Evolutionary conservation across 2,113 vertebrate genomes (phyloP), one percentile per base, ranked within the genome.

Genomic region (Erythrolamprus reginae): DNA sequence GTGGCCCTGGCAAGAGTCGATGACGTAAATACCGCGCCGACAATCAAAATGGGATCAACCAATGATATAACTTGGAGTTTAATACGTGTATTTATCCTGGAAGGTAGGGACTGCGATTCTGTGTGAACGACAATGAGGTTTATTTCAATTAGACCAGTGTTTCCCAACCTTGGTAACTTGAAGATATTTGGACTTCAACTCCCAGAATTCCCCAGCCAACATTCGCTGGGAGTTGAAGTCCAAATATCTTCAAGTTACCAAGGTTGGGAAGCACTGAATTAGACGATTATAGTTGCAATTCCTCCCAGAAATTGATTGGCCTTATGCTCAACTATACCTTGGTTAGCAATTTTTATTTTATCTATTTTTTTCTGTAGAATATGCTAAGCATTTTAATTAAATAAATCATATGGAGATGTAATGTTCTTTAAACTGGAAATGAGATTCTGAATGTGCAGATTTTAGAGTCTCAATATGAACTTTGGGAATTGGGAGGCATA

Each of bases 1-100:
- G 38, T 42, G 0, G 0, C 0, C 0, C 0, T 0, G 23, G 15
- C 0, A 0, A 19, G 4, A 61, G 1, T 42, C 3, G 3, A 88
- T n/a, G 65, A 77, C 82, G 82, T 84, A 10, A 24, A 87, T 38
- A 53, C 51, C 52, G 17, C 86, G 70, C 52, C 83, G 3, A 65
- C 53, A 38, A 17, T 12, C 42, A 1, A 82, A 42, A 33, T 8
- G 23, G 65, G 50, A 21, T 21, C 5, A 28, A 5, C 88, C 48
- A 77, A 77, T 77, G 6, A 3, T 42, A 42, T 19, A 38, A 33
- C 33, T 21, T 6, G 10, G n/a, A 70, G n/a, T 7, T 38, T 38
- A 33, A 70, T 33, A 48, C 33, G 33, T 77, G 5, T 77, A 77
- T 33, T 77, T 38, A 21, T 19, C 33, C 65, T 77, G 33, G 7